Percentiles rank a stretch among this genome's conserved stretches.
phyloP scores from a whole-genome alignment of 2,888 invertebrate species.

The Bedellia somnulentella region DNA sequence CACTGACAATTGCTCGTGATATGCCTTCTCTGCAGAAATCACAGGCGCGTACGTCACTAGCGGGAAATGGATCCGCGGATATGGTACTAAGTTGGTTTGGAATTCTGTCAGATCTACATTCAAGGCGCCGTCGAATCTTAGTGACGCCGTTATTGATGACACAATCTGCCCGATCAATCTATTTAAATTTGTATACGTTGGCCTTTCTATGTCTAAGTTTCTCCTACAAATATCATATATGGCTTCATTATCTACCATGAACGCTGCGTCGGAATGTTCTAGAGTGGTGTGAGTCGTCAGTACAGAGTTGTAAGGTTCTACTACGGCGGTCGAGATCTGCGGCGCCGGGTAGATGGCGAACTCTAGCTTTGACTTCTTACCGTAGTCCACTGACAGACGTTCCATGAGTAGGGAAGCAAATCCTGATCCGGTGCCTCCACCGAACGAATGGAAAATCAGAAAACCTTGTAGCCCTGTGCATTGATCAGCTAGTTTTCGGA shows the following conservation, averaged over 20 bases:
- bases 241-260: conserved; percentile 92
- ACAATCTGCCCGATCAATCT: conserved; percentile 94
- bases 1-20: conserved; percentile 88
- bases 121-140: conserved; percentile 88
- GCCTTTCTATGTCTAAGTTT: conserved; percentile 91
- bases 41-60: conserved; percentile 90
- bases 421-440: conserved; percentile 90
- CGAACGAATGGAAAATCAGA: conserved; percentile 93
- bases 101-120: conserved; percentile 93
- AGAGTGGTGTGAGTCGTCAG: conserved; percentile 92
- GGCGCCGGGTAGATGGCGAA: conserved; percentile 97
- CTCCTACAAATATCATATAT: conserved; percentile 90
- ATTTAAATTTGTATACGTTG: conserved; percentile 95
- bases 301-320: conserved; percentile 96
- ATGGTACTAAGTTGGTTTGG: conserved; percentile 91
- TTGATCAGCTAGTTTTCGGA: conserved; percentile 84
- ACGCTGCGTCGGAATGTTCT: conserved; percentile 93
- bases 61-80: too few species aligned
- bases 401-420: conserved; percentile 96
- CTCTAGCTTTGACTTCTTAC: conserved; percentile 91
- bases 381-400: conserved; percentile 91
- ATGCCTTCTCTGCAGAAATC: conserved; percentile 90
- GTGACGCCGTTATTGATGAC: conserved; percentile 87
- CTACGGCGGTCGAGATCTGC: conserved; percentile 83
- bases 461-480: conserved; percentile 91